Conservation (phyloP, 1,140 invertebrate species). For the Papilio polyxenes region DNA sequence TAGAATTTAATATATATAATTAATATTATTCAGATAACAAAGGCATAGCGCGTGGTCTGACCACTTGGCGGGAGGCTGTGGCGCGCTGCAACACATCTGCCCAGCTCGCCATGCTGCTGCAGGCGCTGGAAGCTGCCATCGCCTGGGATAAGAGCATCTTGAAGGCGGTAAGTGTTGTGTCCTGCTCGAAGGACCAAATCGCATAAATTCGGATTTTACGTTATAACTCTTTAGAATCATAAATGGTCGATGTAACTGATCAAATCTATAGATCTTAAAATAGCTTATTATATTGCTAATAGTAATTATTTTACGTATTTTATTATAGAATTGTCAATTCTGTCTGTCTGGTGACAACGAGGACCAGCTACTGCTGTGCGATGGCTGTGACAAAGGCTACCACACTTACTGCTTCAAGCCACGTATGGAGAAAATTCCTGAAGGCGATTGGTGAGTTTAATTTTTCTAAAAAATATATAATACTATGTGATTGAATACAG, state of each 20-base stretch:
- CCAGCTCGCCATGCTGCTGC: constrained; percentile 94
- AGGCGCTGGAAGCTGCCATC: constrained; percentile 94
- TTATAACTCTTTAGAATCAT: not conserved
- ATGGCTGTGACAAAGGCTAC: constrained; percentile 98
- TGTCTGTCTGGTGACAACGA: constrained; percentile 98
- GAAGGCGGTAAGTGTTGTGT: constrained; percentile 92
- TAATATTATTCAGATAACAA: constrained; percentile 51
- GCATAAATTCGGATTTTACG: not conserved
- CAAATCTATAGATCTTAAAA: too few relatives aligned
- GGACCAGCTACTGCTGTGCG: constrained; percentile 96
- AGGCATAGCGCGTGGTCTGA: constrained; percentile 82
- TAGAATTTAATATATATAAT: not conserved
- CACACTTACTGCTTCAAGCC: constrained; percentile 99
- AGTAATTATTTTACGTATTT: constrained; percentile 25
- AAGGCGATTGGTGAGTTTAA: constrained; percentile 94
- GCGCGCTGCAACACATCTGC: constrained; percentile 90
- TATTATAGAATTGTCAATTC: constrained; percentile 96
- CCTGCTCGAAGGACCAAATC: constrained; percentile 14
- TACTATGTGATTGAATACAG: too few relatives aligned
- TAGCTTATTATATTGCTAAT: constrained; percentile 18
- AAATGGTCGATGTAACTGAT: too few relatives aligned
- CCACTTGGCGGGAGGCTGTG: constrained; percentile 94
- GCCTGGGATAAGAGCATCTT: constrained; percentile 99
- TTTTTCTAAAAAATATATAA: too few relatives aligned
- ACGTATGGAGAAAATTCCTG: constrained; percentile 96